Evolutionary conservation across 2,113 vertebrate genomes (phyloP).

Genomic region (Barbus barbus): DNA sequence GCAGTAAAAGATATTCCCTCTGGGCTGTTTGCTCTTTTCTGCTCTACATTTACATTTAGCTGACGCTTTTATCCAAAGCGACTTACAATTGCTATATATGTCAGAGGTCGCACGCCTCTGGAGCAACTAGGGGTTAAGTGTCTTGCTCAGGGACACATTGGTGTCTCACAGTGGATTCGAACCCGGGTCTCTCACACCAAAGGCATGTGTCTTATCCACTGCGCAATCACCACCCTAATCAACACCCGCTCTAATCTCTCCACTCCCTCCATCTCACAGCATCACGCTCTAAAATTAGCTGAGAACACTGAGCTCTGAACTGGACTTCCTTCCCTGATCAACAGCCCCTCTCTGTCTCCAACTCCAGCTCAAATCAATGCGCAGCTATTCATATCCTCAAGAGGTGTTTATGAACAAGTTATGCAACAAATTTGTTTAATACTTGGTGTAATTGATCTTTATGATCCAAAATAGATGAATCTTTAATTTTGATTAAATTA

Average conservation of each 20-base stretch:
- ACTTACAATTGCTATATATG: too few species aligned
- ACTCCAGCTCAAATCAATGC: constrained; percentile 36
- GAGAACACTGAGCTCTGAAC: constrained; percentile 48
- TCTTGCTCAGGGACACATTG: too few species aligned
- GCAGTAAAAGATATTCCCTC: constrained; percentile 1
- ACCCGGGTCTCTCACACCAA: too few species aligned
- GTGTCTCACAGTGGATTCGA: too few species aligned
- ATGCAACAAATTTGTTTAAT: neutral
- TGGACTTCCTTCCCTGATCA: constrained; percentile 51
- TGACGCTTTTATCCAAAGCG: too few species aligned
- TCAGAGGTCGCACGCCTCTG: too few species aligned
- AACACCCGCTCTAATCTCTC: too few species aligned
- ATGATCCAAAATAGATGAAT: neutral
- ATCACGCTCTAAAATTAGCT: constrained; percentile 66
- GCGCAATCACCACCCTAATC: too few species aligned
- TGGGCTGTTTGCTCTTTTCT: constrained; percentile 24
- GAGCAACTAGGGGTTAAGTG: too few species aligned
- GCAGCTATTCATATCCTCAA: neutral
- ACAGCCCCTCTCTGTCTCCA: constrained; percentile 53
- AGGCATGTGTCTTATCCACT: too few species aligned
- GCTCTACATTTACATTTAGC: too few species aligned
- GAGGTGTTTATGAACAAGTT: neutral
- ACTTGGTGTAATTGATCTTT: neutral
- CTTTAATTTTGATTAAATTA: neutral
- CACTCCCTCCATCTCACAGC: too few species aligned